Evolutionary conservation across 2,797 vertebrate species (phyloP), one percentile per base, ranked within the genome.

Genomic region (Sylvilagus floridanus): DNA sequence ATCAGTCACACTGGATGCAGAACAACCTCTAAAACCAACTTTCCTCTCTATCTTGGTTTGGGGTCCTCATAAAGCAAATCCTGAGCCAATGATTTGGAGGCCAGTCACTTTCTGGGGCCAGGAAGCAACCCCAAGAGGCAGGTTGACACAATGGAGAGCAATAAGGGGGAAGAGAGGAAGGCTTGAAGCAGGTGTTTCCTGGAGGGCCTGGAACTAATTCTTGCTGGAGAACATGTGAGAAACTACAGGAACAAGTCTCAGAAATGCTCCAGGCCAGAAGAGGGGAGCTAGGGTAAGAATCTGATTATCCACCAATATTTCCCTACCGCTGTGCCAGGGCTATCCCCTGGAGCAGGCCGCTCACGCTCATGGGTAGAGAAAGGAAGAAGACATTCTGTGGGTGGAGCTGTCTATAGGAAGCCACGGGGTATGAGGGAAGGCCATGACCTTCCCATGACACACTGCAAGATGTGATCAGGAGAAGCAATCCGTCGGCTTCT

Each of bases 21-120:
- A 92, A 93, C 85, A 91, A 86, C 90, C 30, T 86, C 30, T 88
- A 75, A 92, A 91, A 66, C 24, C 19, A 89, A 94, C 71, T 66
- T 60, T 10, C 32, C 7, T 30, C n/a, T 89, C 32, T 89, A 30
- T 28, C 76, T 79, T 37, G n/a, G 30, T 63, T 66, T 86, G 22
- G 24, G 12, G 76, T 84, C 54, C 57, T 84, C 16, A 62, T 75
- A 76, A 82, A 91, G 65, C 24, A 96, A 90, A 78, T 30, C 0
- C 11, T 10, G 10, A 71, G 19, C 32, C 28, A 90, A 90, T 26
- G 35, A 77, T 79, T 63, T 87, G 77, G 68, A 28, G 81, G 19
- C 11, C 84, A 93, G 52, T 73, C 76, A 72, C 21, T 73, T 76
- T 19, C 47, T 13, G 37, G 19, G 28, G 9, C 52, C 42, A 47